These are phyloP conservation scores for Flexamia atlantica DNA, from an alignment of 2,888 invertebrate genomes.

Conservation along the genomic window DNA sequence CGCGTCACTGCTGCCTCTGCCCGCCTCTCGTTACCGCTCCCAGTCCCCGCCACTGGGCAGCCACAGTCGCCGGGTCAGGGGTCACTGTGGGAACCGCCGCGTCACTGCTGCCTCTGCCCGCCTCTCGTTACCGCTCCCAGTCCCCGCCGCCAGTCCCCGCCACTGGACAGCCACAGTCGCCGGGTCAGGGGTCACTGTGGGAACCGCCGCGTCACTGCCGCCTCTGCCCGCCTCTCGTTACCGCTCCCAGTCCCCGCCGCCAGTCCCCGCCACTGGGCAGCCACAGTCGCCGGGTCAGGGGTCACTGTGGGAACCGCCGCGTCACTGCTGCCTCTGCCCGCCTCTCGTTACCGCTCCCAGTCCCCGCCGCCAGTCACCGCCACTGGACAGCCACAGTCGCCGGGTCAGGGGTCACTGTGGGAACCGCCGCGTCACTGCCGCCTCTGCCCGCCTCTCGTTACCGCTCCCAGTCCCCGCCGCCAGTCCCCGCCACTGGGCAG, in stretches of 20 bases:
- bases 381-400: neutral
- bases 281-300: neutral
- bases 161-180: neutral
- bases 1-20: neutral
- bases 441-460: neutral
- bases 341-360: too few species aligned
- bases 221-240: neutral
- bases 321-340: neutral
- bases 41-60: slow-evolving; percentile 17
- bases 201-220: neutral
- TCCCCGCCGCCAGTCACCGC: neutral
- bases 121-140: too few species aligned
- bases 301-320: slow-evolving; percentile 11
- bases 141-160: too few species aligned
- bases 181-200: slow-evolving; percentile 1
- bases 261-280: slow-evolving; percentile 17
- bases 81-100: slow-evolving; percentile 11
- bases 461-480: too few species aligned
- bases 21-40: too few species aligned
- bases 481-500: slow-evolving; percentile 17
- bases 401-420: slow-evolving; percentile 1
- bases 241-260: too few species aligned
- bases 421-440: neutral
- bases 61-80: neutral
- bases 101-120: neutral